Percentiles rank a stretch among this genome's conserved stretches.
Conservation (phyloP, 1,140 invertebrate genomes). For the Drosophila bifasciata region DNA sequence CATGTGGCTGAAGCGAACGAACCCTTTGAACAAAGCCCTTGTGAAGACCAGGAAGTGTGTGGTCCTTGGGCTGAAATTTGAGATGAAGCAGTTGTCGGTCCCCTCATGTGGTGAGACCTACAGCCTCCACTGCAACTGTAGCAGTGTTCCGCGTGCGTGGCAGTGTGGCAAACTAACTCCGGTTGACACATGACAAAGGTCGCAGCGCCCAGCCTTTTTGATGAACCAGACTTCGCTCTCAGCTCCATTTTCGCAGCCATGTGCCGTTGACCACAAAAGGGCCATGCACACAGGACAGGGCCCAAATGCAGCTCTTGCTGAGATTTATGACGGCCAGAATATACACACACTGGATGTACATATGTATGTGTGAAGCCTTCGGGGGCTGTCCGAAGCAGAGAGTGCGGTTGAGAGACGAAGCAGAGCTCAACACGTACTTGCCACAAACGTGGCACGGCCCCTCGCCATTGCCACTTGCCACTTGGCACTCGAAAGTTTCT, state of each 20-base stretch:
- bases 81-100: background rate
- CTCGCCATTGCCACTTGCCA: conserved; percentile 67
- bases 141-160: conserved; percentile 10
- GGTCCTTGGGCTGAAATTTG: too few relatives aligned
- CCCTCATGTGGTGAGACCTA: background rate
- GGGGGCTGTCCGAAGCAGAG: conserved; percentile 11
- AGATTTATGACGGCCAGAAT: conserved; percentile 59
- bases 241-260: conserved; percentile 4
- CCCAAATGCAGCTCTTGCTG: conserved; percentile 15
- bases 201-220: conserved; percentile 2
- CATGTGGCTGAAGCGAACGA: too few relatives aligned
- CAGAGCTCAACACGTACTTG: conserved; percentile 58
- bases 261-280: conserved; percentile 53
- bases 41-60: too few relatives aligned
- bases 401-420: background rate
- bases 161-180: conserved; percentile 29
- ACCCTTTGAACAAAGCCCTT: too few relatives aligned
- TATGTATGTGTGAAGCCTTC: conserved; percentile 26
- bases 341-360: conserved; percentile 11
- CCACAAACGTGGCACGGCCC: conserved; percentile 59
- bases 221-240: conserved; percentile 17
- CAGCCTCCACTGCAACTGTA: background rate
- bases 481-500: conserved; percentile 17
- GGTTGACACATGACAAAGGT: conserved; percentile 55
- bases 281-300: conserved; percentile 9